phyloP scores from a whole-genome alignment of 1,140 invertebrate genomes.

The Neodiprion pinetum region DNA sequence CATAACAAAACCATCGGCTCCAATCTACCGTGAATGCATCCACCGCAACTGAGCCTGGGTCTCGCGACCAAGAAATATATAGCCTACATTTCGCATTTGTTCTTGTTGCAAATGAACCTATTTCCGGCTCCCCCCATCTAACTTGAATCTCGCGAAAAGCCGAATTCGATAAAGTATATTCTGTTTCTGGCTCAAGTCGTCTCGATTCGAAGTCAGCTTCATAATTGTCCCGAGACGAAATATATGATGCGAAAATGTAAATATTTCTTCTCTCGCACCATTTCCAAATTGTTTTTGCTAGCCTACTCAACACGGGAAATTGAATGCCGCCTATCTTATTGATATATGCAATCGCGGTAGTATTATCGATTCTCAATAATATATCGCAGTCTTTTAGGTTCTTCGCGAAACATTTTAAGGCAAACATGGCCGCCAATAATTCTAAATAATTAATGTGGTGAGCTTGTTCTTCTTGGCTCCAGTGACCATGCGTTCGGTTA shows the following conservation, averaged over 20 bases:
- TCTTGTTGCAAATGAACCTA: too few relatives aligned
- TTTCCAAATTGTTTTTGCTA: conserved; percentile 9
- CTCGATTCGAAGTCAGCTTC: too few relatives aligned
- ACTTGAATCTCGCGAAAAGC: too few relatives aligned
- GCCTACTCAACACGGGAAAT: conserved; percentile 24
- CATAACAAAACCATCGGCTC: not conserved
- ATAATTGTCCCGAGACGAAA: too few relatives aligned
- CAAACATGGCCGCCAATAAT: conserved; percentile 21
- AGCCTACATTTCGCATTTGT: too few relatives aligned
- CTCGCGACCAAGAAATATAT: not conserved
- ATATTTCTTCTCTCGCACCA: not conserved
- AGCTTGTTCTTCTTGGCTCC: conserved; percentile 18
- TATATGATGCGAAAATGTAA: too few relatives aligned
- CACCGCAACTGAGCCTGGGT: not conserved
- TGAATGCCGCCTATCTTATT: conserved; percentile 26
- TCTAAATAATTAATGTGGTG: conserved; percentile 25
- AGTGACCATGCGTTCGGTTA: conserved; percentile 20
- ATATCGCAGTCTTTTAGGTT: conserved; percentile 15
- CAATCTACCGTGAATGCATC: not conserved
- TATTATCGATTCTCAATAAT: conserved; percentile 22
- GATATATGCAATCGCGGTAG: conserved; percentile 25
- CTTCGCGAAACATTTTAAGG: conserved; percentile 22
- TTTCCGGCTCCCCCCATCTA: too few relatives aligned
- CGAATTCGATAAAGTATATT: too few relatives aligned
- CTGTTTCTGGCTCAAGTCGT: too few relatives aligned